Evolutionary conservation across 92 coral and sea anemone species (phyloP).

Genomic region (Epizoanthus stellaris): DNA sequence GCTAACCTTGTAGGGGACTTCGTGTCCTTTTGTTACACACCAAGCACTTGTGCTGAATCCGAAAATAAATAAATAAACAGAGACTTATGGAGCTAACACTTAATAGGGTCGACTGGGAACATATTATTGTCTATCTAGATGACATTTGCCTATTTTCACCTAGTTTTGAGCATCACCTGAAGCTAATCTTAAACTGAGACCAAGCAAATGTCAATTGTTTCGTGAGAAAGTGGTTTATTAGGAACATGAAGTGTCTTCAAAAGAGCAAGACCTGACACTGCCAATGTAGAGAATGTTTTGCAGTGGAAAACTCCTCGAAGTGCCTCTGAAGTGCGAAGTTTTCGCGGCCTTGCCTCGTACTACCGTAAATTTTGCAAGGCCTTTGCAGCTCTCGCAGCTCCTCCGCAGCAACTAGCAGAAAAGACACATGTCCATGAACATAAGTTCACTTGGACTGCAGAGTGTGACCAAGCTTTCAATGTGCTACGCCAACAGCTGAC

Average conservation of each 20-base stretch:
- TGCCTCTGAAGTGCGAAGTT: neutral
- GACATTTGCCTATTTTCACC: constrained; percentile 44
- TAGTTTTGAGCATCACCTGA: constrained; percentile 56
- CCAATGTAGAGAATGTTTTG: neutral
- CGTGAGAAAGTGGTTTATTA: neutral
- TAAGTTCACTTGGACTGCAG: too few species aligned
- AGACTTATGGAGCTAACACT: constrained; percentile 36
- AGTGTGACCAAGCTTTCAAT: too few species aligned
- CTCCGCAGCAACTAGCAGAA: too few species aligned
- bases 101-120: neutral
- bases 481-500: too few species aligned
- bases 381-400: neutral
- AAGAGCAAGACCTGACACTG: too few species aligned
- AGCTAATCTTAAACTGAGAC: neutral
- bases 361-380: neutral
- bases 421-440: too few species aligned
- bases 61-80: too few species aligned
- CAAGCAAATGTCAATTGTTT: neutral
- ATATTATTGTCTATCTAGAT: constrained; percentile 51
- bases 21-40: too few species aligned
- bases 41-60: too few species aligned
- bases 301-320: neutral
- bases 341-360: neutral
- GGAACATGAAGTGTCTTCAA: neutral
- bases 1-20: too few species aligned